Base-by-base conservation (phyloP, 2,797 vertebrate genomes). In the Botia kubotai region DNA sequence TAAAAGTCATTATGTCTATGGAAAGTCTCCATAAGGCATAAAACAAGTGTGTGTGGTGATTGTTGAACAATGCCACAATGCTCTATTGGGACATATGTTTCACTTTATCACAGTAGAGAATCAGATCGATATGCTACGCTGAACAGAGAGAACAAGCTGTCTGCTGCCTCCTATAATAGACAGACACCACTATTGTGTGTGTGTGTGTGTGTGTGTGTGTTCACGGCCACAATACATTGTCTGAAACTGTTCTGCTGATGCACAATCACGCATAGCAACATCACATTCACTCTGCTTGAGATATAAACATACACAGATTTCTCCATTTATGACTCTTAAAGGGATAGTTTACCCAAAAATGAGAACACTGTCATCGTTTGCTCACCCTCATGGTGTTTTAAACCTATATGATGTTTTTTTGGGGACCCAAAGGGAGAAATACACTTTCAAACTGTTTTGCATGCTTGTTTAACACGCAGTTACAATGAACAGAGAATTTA, bases 91-190 rank as follows among this genome's bases (percentile, higher is more conserved):
- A 86, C 29, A 72, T 36, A 33, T 79, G 79, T 84, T 70, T 83
- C 19, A 55, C 65, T 63, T 66, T 77, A 74, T 82, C 82, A 75
- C 72, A 79, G 68, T 57, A 67, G 78, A 79, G 79, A 82, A 86
- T 86, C 82, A 29, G 82, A 83, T 86, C 82, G 67, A 86, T 86
- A 71, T 72, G 63, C 79, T 72, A 84, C 72, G 75, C 67, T 84
- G 79, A 78, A 77, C 57, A 76, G 75, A 86, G 48, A 6, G 76
- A 86, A 72, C 77, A 79, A 43, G 77, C 69, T 66, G 69, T 72
- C 60, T 79, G 48, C 48, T 79, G 58, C 48, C 43, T 72, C 48
- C 63, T 66, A 79, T 79, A 72, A 65, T 66, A 26, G 77, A 72
- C 69, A 66, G 62, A 72, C 77, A 55, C 48, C 0, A 1, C 58